Percentiles rank a stretch among this genome's conserved stretches.
These are phyloP conservation scores for Apolygus lucorum DNA, from an alignment of 1,140 invertebrate genomes.

Conservation along the genomic window DNA sequence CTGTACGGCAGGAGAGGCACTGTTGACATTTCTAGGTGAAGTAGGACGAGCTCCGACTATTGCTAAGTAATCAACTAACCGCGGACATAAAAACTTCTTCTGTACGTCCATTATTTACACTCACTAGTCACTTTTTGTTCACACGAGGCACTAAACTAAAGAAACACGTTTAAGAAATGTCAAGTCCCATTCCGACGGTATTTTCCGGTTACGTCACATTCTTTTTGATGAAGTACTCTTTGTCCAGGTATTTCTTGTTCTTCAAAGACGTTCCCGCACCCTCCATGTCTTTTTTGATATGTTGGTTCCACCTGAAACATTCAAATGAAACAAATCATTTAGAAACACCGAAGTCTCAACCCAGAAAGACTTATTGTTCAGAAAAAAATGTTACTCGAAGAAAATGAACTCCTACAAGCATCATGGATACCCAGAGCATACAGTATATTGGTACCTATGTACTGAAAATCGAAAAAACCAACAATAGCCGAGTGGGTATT, in stretches of 20 bases:
- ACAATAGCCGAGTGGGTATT: no score
- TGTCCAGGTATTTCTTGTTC: background rate
- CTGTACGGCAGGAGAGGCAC: constrained; percentile 59
- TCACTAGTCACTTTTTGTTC: background rate
- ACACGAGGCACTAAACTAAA: background rate
- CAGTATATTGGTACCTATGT: no score
- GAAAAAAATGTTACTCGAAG: background rate
- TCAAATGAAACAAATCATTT: no score
- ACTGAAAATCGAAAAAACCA: no score
- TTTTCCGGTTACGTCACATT: background rate
- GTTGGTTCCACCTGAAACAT: constrained; percentile 6
- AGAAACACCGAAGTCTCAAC: background rate
- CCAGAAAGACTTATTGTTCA: background rate
- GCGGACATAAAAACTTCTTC: constrained; percentile 71
- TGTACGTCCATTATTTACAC: constrained; percentile 50
- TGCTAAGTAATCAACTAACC: constrained; percentile 88
- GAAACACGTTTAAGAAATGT: background rate
- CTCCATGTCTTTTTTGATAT: constrained; percentile 6
- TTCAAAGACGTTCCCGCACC: background rate
- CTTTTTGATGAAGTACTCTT: background rate
- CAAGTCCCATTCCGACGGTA: background rate
- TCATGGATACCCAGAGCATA: background rate
- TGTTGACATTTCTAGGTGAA: constrained; percentile 46
- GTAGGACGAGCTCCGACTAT: constrained; percentile 82
- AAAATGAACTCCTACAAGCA: background rate